Evolutionary conservation across 2,113 vertebrate species (phyloP).

Genomic region (Aphelocoma coerulescens): DNA sequence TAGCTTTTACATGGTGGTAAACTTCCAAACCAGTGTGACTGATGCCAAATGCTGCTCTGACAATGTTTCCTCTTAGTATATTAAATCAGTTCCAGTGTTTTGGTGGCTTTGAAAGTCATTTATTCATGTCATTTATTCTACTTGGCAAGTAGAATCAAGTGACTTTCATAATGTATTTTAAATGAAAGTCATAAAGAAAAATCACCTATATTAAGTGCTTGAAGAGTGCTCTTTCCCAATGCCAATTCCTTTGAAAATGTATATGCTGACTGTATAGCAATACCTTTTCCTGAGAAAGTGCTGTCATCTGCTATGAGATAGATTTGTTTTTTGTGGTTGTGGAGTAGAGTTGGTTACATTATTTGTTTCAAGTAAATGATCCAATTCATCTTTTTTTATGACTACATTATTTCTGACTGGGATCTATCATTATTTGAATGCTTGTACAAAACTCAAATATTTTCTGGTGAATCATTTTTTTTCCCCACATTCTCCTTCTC

Average conservation of each 20-base stretch:
- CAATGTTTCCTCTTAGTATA: neutral
- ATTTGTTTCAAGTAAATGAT: constrained; percentile 25
- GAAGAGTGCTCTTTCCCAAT: neutral
- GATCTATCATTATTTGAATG: neutral
- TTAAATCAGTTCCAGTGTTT: constrained; percentile 25
- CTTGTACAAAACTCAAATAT: neutral
- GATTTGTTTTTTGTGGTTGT: constrained; percentile 53
- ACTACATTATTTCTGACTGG: neutral
- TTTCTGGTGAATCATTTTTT: neutral
- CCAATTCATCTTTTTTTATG: neutral
- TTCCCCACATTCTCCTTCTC: neutral
- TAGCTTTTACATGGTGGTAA: neutral
- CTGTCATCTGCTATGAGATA: constrained; percentile 33
- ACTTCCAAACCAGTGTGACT: neutral
- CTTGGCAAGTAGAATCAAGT: constrained; percentile 4
- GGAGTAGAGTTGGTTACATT: neutral
- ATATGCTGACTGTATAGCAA: neutral
- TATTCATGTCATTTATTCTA: constrained; percentile 14
- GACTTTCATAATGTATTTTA: constrained; percentile 63
- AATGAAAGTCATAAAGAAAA: constrained; percentile 68
- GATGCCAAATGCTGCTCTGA: neutral
- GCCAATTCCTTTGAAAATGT: constrained; percentile 9
- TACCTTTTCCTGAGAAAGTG: neutral
- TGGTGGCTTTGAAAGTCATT: neutral
- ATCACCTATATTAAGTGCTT: constrained; percentile 48